Evolutionary conservation across 1,140 invertebrate species (phyloP), one percentile per base, ranked within the genome.

Genomic region (Vollenhovia emeryi): DNA sequence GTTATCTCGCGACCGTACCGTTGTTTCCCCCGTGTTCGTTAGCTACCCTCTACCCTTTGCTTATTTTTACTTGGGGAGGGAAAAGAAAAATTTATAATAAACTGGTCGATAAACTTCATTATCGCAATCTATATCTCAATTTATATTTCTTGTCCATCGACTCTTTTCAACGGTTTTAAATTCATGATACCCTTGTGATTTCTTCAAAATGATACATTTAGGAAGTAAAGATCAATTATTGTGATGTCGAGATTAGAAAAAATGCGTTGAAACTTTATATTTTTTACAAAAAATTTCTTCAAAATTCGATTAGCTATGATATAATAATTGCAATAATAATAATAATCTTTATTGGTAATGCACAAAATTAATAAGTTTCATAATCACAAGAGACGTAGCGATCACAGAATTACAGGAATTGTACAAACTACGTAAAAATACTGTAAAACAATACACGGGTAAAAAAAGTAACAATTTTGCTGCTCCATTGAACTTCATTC

Each of bases 401-500:
- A n/a, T n/a, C n/a, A n/a, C n/a, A n/a, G n/a, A n/a, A n/a, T n/a
- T n/a, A n/a, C n/a, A n/a, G n/a, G n/a, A n/a, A n/a, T n/a, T n/a
- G n/a, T n/a, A 21, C 11, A 36, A 62, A 66, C 36, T 24, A 24
- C 13, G 2, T 43, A 66, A 66, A 43, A 43, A 45, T 43, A 24
- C 1, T 21, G 45, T 45, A 66, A 45, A 40, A 50, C 43, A 50
- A 48, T 27, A 11, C 18, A 48, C 8, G 11, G 30, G 0, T 24
- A 18, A 33, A 30, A 76, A 48, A 3, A 36, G 24, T 68, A 57
- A 71, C 36, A 71, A 57, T 57, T 57, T 43, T 8, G 7, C 18
- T 33, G 50, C 24, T 55, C 36, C 24, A 71, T 80, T 40, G 33
- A 21, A 45, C 50, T 24, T 57, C 27, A 82, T 43, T 66, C 62